Evolutionary conservation across 2,888 invertebrate species (phyloP).

Genomic region (Megamerina dolium): DNA sequence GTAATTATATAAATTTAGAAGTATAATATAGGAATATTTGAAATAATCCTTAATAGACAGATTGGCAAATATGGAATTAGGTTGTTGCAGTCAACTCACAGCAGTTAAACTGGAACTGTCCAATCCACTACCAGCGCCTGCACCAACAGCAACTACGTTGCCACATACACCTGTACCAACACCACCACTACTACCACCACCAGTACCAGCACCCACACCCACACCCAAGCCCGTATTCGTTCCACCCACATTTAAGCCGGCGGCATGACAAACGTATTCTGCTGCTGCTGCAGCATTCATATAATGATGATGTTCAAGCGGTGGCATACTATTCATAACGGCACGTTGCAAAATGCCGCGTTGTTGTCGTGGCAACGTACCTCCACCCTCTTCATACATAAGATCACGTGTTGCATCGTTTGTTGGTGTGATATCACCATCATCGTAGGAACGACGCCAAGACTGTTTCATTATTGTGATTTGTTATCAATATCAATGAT

Average conservation of each 20-base stretch:
- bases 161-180: constrained; percentile 12
- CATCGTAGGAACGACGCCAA: constrained; percentile 77
- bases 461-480: too few relatives aligned
- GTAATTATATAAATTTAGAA: background rate
- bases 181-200: constrained; percentile 10
- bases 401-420: constrained; percentile 58
- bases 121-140: constrained; percentile 19
- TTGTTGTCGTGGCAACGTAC: constrained; percentile 80
- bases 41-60: background rate
- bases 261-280: constrained; percentile 40
- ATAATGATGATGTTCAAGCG: constrained; percentile 45
- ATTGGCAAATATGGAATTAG: background rate
- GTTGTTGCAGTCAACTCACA: too few relatives aligned
- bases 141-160: constrained; percentile 6
- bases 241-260: constrained; percentile 28
- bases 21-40: background rate
- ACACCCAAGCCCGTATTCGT: too few relatives aligned
- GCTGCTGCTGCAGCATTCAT: constrained; percentile 48
- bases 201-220: constrained; percentile 13
- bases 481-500: too few relatives aligned
- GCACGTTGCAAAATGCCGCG: constrained; percentile 46
- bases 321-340: constrained; percentile 45
- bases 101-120: constrained; percentile 31
- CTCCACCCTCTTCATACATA: constrained; percentile 62
- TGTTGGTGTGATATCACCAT: constrained; percentile 85